Base-by-base conservation (phyloP, 1,140 invertebrate genomes). In the Drosophila teissieri region DNA sequence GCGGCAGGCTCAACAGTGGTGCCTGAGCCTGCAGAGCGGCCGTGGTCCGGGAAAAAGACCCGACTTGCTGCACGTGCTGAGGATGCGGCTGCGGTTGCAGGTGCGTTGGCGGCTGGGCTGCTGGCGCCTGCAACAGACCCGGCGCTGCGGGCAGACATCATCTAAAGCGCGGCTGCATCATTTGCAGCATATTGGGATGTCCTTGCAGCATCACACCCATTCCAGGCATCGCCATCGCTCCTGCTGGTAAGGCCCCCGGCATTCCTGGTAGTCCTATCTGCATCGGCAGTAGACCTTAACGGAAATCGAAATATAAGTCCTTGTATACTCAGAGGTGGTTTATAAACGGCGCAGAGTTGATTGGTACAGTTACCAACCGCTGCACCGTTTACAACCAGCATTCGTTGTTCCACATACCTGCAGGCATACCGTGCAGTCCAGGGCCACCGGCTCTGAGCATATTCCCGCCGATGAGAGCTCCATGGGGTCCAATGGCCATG, bases 161-260 rank as follows among this genome's bases (percentile, higher is more conserved):
- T 95, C 95, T 95, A 93, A 95, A 96, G 92, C 95, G 94, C 61
- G 95, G 95, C 91, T 95, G 95, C 95, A 96, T 95, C 94, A 96
- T 95, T 68, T 95, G 95, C 62, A 92, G 72, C 80, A 95, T 93
- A 91, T 95, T 95, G 74, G 94, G 94, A 91, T 95, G 95, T 44
- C 95, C 95, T 40, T 95, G 95, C 70, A 95, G 93, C 92, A 95
- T 93, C 61, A 95, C 95, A 89, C 95, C 93, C 94, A 96, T 94
- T 88, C 95, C 95, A 93, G 94, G 91, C 93, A 92, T 91, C 75
- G 65, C 78, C 86, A 93, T 65, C 91, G 93, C 91, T 15, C 88
- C 80, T 19, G 89, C 78, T 5, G 80, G 89, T 93, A 96, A 93
- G 8, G 78, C 68, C 0, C 83, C 80, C 8, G 78, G 80, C 93